These are phyloP conservation scores for Ancistrus triradiatus DNA, from an alignment of 2,113 vertebrate species.

Conservation along the genomic window DNA sequence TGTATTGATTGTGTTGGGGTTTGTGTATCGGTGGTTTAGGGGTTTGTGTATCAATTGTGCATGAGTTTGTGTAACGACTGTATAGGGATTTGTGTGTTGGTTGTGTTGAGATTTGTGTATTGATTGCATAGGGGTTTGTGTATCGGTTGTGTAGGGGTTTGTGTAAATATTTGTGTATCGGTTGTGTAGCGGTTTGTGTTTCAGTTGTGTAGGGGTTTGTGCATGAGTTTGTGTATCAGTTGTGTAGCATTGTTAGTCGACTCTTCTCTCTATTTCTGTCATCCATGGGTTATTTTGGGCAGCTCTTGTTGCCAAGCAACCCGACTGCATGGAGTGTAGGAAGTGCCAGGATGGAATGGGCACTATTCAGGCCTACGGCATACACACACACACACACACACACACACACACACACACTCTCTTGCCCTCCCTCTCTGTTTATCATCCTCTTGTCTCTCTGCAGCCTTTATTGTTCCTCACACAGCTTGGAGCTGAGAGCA, in stretches of 20 bases:
- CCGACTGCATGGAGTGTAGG: constrained; percentile 40
- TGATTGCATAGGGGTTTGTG: not conserved
- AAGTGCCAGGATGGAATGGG: constrained; percentile 43
- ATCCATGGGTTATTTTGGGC: constrained; percentile 52
- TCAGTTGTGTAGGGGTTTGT: not conserved
- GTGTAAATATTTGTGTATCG: not conserved
- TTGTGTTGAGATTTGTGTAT: not conserved
- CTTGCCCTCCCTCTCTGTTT: not conserved
- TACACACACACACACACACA: constrained; percentile 5
- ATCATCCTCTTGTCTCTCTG: constrained; percentile 7
- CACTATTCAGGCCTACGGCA: constrained; percentile 30
- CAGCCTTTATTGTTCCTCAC: constrained; percentile 3
- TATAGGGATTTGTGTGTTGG: not conserved
- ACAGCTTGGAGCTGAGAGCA: constrained; percentile 6
- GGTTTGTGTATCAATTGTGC: not conserved
- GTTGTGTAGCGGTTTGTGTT: not conserved
- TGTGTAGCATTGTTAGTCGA: constrained; percentile 24
- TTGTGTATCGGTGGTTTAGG: not conserved
- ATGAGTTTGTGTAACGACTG: not conserved
- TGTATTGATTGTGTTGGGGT: not conserved
- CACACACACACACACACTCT: constrained; percentile 18
- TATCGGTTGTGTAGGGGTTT: not conserved
- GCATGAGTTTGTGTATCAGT: not conserved
- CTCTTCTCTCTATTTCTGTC: constrained; percentile 56
- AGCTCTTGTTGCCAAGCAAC: constrained; percentile 56